These are phyloP conservation scores for Kuschelorhynchus macadamiae DNA, from an alignment of 2,888 invertebrate species.

Conservation along the genomic window DNA sequence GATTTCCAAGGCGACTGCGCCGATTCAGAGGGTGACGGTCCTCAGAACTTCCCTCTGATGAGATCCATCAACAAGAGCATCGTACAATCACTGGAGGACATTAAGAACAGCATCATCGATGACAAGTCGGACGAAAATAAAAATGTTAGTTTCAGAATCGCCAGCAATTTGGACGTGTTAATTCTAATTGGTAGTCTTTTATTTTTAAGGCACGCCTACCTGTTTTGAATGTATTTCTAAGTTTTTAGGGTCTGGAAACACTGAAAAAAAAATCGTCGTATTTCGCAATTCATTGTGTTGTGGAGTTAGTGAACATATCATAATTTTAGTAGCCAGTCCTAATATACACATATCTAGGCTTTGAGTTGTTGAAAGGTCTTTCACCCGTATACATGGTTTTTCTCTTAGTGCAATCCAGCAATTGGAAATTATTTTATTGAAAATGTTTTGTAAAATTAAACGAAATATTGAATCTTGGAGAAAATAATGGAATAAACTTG, in stretches of 20 bases:
- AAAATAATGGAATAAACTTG: too few species aligned
- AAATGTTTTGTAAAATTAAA: too few species aligned
- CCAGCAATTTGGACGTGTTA: background rate
- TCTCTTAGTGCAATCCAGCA: too few species aligned
- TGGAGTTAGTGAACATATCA: too few species aligned
- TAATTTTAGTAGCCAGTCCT: too few species aligned
- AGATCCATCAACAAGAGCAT: constrained; percentile 80
- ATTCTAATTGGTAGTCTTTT: background rate
- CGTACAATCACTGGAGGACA: constrained; percentile 70
- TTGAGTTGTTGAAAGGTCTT: too few species aligned
- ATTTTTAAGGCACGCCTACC: background rate
- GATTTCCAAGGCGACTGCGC: constrained; percentile 83
- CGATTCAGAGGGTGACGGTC: constrained; percentile 69
- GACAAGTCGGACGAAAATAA: constrained; percentile 32
- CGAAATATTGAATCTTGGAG: too few species aligned
- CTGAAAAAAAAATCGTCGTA: too few species aligned
- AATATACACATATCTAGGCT: too few species aligned
- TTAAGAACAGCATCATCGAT: constrained; percentile 64
- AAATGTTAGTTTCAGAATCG: constrained; percentile 4
- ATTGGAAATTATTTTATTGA: too few species aligned
- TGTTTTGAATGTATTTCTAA: background rate
- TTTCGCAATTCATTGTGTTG: too few species aligned
- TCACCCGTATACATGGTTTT: too few species aligned
- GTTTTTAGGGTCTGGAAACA: background rate
- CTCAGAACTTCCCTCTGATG: constrained; percentile 78